Base-by-base conservation (phyloP, 2,113 vertebrate species). In the Stigmatopora nigra region DNA sequence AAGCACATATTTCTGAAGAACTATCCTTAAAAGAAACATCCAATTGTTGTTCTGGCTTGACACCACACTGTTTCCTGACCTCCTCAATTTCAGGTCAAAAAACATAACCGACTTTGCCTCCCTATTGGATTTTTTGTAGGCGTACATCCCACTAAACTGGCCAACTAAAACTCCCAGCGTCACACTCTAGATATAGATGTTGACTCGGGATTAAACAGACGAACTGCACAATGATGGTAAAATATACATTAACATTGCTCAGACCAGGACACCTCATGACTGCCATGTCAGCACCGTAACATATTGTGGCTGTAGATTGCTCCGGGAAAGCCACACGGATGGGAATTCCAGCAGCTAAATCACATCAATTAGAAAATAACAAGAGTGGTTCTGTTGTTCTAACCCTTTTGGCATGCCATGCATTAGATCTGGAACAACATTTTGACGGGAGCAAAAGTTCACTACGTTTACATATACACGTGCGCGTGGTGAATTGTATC, bases 41-140 rank as follows among this genome's bases (percentile, higher is more conserved):
- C 51, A 70, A 67, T 70, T 72, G 65, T 76, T 64, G 65, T 74
- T 80, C 77, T 73, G 76, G 73, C 70, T 63, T 78, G 69, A 15
- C 83, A 80, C 75, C 69, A 65, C 67, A 78, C 75, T 78, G 78
- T n/a, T 68, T 69, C 53, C 63, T 83, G 76, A 84, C 82, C 79
- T 76, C 63, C 75, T 81, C 63, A 70, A 36, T 70, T 69, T 52
- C n/a, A 53, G 55, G 38, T 56, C 73, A 69, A 61, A 64, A 82
- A 75, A 68, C 71, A 71, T 35, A 53, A 55, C 55, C 64, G 69
- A 35, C 71, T 38, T 11, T 66, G 62, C 12, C 48, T 11, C 60
- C 52, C 36, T 68, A 47, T 59, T 15, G 45, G 52, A 56, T 58
- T 46, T 65, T 41, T 63, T 61, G 20, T 41, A n/a, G 9, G 52